Conservation (phyloP, 2,113 vertebrate genomes). For the Entosphenus tridentatus region DNA sequence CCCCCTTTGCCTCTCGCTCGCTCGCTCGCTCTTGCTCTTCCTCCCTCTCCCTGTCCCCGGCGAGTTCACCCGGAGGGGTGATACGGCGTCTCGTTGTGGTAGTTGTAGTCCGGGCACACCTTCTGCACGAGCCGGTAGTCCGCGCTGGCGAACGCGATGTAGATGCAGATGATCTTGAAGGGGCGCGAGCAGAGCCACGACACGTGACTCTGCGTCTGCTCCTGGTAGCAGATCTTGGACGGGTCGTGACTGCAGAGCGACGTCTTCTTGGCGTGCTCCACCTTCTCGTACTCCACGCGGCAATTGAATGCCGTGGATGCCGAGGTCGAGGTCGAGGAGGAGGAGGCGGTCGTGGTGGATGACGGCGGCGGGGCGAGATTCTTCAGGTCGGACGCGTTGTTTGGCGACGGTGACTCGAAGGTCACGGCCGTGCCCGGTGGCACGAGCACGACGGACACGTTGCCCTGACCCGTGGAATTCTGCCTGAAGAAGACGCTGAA, state of each 20-base stretch:
- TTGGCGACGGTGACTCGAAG: slow-evolving; percentile 69
- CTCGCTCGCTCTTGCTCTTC: no score
- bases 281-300: slow-evolving; percentile 78
- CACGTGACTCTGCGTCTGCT: slow-evolving; percentile 72
- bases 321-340: slow-evolving; percentile 22
- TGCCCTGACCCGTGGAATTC: slow-evolving; percentile 85
- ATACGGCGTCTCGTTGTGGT: slow-evolving; percentile 62
- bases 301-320: slow-evolving; percentile 98
- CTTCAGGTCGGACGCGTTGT: slow-evolving; percentile 60
- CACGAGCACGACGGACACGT: slow-evolving; percentile 87
- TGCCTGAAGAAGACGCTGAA: slow-evolving; percentile 89
- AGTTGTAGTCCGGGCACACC: slow-evolving; percentile 86
- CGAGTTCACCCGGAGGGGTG: slow-evolving; percentile 53
- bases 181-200: slow-evolving; percentile 93
- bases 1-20: no score
- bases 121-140: slow-evolving; percentile 94
- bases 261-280: slow-evolving; percentile 65
- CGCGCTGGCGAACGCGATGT: slow-evolving; percentile 88
- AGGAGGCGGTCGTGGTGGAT: no score
- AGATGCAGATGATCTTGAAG: slow-evolving; percentile 84
- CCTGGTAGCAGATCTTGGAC: slow-evolving; percentile 71
- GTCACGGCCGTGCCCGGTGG: slow-evolving; percentile 70
- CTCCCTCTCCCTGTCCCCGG: neutral
- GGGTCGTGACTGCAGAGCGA: slow-evolving; percentile 82
- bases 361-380: no score